Conservation (phyloP, 2,888 invertebrate genomes). For the Leptopilina myrica region DNA sequence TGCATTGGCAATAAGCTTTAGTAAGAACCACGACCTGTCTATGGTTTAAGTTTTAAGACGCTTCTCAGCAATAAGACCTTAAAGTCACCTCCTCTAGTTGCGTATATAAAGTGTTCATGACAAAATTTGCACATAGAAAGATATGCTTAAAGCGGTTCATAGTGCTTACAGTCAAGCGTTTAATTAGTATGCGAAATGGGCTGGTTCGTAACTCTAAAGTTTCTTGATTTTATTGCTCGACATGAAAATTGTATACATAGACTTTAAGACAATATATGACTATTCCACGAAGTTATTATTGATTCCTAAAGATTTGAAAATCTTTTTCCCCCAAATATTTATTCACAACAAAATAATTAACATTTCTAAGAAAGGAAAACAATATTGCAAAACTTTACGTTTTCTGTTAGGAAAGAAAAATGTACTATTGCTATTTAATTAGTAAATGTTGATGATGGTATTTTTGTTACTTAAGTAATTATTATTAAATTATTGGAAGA, state of each 20-base stretch:
- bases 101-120: slow-evolving; percentile 54
- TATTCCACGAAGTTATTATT: slow-evolving; percentile 10
- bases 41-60: slow-evolving; percentile 53
- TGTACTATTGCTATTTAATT: too few species aligned
- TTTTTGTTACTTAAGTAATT: not conserved
- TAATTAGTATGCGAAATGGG: slow-evolving; percentile 48
- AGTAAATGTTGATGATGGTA: not conserved
- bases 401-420: too few species aligned
- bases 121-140: slow-evolving; percentile 58
- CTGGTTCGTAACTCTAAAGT: slow-evolving; percentile 36
- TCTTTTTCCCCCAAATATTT: too few species aligned
- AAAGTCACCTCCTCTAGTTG: slow-evolving; percentile 61
- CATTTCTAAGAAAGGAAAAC: too few species aligned
- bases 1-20: slow-evolving; percentile 74
- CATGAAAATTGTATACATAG: slow-evolving; percentile 6
- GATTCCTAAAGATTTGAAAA: too few species aligned
- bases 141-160: slow-evolving; percentile 43
- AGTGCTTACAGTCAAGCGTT: slow-evolving; percentile 46
- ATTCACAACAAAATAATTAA: too few species aligned
- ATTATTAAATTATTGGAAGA: slow-evolving; percentile 20
- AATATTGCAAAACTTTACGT: too few species aligned
- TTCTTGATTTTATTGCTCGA: slow-evolving; percentile 30
- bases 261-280: not conserved
- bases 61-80: slow-evolving; percentile 57
- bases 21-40: slow-evolving; percentile 59